Conservation (phyloP, 2,797 vertebrate species). For the Pangasius larnaudii region DNA sequence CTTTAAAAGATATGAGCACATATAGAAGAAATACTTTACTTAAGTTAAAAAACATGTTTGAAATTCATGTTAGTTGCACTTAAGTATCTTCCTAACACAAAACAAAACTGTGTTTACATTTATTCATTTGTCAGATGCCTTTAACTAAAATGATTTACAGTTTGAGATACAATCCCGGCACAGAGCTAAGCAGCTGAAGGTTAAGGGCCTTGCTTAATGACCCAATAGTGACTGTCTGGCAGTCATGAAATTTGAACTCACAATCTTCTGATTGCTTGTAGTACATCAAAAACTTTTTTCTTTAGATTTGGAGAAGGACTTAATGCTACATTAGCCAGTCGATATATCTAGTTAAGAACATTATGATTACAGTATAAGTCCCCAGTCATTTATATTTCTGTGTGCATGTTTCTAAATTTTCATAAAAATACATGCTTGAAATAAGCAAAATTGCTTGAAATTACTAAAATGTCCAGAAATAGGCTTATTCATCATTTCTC, state of each 20-base stretch:
- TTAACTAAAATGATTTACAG: background rate
- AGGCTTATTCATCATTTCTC: background rate
- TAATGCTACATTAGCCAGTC: background rate
- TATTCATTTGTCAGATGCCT: background rate
- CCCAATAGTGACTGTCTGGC: background rate
- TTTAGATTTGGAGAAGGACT: background rate
- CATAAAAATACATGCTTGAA: background rate
- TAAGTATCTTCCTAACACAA: background rate
- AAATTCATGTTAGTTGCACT: background rate
- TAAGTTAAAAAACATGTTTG: background rate
- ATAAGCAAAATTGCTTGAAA: background rate
- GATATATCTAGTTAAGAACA: background rate
- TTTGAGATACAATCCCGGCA: background rate
- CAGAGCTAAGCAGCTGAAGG: background rate
- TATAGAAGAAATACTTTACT: background rate
- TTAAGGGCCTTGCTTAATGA: conserved; percentile 1
- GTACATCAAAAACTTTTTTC: background rate
- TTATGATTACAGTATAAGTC: background rate
- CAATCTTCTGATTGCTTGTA: background rate
- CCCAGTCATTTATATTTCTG: background rate
- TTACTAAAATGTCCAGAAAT: background rate
- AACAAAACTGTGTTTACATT: background rate
- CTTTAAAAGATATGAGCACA: background rate
- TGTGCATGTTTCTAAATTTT: background rate
- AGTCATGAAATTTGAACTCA: background rate